Base-by-base conservation (phyloP, 2,797 vertebrate species). In the Smutsia gigantea region DNA sequence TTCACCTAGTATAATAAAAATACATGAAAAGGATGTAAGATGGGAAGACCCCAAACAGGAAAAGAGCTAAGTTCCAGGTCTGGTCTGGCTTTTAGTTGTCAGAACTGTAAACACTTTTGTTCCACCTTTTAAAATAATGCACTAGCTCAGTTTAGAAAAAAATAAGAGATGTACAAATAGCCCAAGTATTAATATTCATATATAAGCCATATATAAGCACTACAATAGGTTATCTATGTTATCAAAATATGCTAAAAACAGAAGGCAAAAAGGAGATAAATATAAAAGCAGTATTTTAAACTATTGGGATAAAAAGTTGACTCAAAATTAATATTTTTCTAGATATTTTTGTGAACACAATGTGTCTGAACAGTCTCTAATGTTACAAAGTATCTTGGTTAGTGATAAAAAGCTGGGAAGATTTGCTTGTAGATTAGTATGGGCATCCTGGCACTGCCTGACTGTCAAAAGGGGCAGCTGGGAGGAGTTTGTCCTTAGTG, bases 161-260 rank as follows among this genome's bases (percentile, higher is more conserved):
- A 55, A 13, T 31, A 37, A 92, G n/a, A 63, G 29, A 71, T 55
- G 25, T 61, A 93, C 18, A 37, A 37, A 53, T n/a, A 31, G 4
- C 13, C 2, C 49, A 18, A 37, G 29, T 8, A 46, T 66, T 34
- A 46, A 66, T 14, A 75, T 78, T 29, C 72, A 55, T 2, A 1
- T 63, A 46, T 51, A 51, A 21, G 46, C 84, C 61, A 53, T 17
- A 25, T 21, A 25, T 2, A 66, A 59, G 31, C 5, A 64, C 46
- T 63, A 9, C 49, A 37, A 15, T 66, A 46, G 61, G 7, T 27
- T 49, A 27, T 83, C 10, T 79, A 29, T 13, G 34, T 46, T 63
- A 81, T 15, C 29, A 42, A 96, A 39, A 87, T 49, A 17, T 34
- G 37, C 51, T 78, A 21, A 92, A 93, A 53, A 72, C 31, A 53